These are phyloP conservation scores for Anguilla megastoma DNA, from an alignment of 2,797 vertebrate species.

Conservation along the genomic window DNA sequence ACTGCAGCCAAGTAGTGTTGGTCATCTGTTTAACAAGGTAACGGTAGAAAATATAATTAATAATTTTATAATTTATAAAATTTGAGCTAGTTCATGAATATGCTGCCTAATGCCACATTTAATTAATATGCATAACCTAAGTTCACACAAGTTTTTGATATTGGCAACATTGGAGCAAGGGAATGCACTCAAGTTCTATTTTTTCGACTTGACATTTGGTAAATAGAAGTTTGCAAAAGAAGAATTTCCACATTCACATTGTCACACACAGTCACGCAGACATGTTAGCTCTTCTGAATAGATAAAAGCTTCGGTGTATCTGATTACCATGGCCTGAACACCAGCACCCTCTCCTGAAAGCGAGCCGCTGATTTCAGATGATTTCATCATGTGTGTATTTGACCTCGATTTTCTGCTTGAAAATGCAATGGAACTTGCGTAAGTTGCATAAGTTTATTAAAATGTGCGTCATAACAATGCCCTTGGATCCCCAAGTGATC, in stretches of 20 bases:
- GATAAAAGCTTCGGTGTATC: background rate
- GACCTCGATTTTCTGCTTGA: background rate
- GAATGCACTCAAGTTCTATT: background rate
- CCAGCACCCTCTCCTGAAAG: background rate
- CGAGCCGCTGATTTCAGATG: background rate
- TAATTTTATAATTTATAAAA: too few relatives aligned
- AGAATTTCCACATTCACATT: background rate
- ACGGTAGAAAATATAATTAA: too few relatives aligned
- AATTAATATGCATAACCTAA: too few relatives aligned
- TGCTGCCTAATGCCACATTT: too few relatives aligned
- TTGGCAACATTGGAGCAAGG: too few relatives aligned
- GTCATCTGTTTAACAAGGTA: too few relatives aligned
- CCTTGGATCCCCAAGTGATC: background rate
- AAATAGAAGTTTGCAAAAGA: too few relatives aligned
- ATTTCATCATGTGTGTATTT: background rate
- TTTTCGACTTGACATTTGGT: too few relatives aligned
- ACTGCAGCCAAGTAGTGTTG: too few relatives aligned
- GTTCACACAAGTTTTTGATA: too few relatives aligned
- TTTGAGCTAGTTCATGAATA: too few relatives aligned
- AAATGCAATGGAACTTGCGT: background rate
- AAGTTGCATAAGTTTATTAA: background rate
- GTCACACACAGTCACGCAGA: conserved; percentile 12
- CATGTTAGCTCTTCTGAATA: background rate
- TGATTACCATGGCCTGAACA: background rate
- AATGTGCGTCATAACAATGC: background rate